A percentile compares a stretch with the other conserved stretches of the same genome.
phyloP scores from a whole-genome alignment of 1,140 invertebrate species.

The Psilanteris sp. region DNA sequence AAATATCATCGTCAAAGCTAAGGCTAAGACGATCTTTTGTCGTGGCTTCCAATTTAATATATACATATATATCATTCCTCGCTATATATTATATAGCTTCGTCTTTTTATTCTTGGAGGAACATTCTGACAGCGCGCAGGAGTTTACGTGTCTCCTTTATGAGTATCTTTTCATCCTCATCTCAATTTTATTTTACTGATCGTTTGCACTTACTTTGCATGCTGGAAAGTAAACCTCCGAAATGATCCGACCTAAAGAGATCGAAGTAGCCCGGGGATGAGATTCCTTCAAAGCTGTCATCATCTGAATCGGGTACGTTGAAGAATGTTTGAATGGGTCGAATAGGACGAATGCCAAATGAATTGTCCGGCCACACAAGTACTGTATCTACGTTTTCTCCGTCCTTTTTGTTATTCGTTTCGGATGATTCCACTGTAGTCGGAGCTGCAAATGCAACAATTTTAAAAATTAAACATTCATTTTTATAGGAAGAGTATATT shows the following conservation, averaged over 20 bases:
- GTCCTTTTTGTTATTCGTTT: slow-evolving; percentile 38
- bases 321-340: slow-evolving; percentile 40
- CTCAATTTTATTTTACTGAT: slow-evolving; percentile 52
- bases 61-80: slow-evolving; percentile 12
- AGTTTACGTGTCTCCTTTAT: slow-evolving; percentile 22
- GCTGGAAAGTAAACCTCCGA: slow-evolving; percentile 57
- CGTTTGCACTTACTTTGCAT: slow-evolving; percentile 68
- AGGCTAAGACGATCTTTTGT: slow-evolving; percentile 45
- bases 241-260: slow-evolving; percentile 59
- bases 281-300: slow-evolving; percentile 50
- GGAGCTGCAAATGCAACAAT: slow-evolving; percentile 51
- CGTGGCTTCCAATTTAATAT: slow-evolving; percentile 30
- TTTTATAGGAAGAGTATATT: too few relatives aligned
- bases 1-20: slow-evolving; percentile 38
- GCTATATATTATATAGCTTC: slow-evolving; percentile 7
- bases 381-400: slow-evolving; percentile 56
- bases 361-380: slow-evolving; percentile 58
- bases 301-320: slow-evolving; percentile 35
- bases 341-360: slow-evolving; percentile 34
- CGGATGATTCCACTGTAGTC: slow-evolving; percentile 46
- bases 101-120: slow-evolving; percentile 5
- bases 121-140: slow-evolving; percentile 2
- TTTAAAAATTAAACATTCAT: not conserved
- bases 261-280: slow-evolving; percentile 47
- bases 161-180: slow-evolving; percentile 27